These are phyloP conservation scores for Nyctereutes procyonoides DNA, from an alignment of 2,113 vertebrate genomes.

Conservation along the genomic window DNA sequence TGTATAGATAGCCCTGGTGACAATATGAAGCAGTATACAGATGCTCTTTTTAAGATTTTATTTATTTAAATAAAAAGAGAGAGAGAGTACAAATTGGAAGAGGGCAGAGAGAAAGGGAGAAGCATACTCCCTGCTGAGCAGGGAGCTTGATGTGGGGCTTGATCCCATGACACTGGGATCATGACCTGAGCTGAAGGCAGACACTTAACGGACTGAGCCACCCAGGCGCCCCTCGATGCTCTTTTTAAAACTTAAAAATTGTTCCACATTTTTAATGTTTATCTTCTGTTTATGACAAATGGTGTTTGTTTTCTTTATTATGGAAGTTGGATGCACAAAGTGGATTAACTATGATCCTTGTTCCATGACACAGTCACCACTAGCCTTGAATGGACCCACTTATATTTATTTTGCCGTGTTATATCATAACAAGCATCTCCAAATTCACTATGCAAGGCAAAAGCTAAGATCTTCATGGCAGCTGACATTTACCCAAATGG, in stretches of 20 bases:
- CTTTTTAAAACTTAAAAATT: neutral
- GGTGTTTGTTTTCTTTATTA: neutral
- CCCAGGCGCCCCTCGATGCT: neutral
- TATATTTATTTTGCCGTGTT: neutral
- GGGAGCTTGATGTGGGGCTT: too few species aligned
- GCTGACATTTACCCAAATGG: neutral
- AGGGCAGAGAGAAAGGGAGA: too few species aligned
- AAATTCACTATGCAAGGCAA: neutral
- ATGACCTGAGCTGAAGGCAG: too few species aligned
- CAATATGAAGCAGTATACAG: neutral
- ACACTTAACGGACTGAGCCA: too few species aligned
- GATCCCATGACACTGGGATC: too few species aligned
- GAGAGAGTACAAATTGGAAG: too few species aligned
- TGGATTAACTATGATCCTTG: neutral
- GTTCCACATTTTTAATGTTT: neutral
- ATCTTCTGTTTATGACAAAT: conserved; percentile 17
- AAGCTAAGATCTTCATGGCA: neutral
- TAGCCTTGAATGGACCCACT: neutral
- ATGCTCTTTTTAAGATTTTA: neutral
- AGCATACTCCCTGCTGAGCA: too few species aligned
- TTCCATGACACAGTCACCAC: neutral
- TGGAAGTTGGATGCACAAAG: neutral
- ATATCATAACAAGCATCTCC: neutral
- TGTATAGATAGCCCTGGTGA: neutral
- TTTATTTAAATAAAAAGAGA: neutral